Percentiles rank a stretch among this genome's conserved stretches.
These are phyloP conservation scores for Eulithis testata DNA, from an alignment of 2,888 invertebrate genomes.

Conservation along the genomic window DNA sequence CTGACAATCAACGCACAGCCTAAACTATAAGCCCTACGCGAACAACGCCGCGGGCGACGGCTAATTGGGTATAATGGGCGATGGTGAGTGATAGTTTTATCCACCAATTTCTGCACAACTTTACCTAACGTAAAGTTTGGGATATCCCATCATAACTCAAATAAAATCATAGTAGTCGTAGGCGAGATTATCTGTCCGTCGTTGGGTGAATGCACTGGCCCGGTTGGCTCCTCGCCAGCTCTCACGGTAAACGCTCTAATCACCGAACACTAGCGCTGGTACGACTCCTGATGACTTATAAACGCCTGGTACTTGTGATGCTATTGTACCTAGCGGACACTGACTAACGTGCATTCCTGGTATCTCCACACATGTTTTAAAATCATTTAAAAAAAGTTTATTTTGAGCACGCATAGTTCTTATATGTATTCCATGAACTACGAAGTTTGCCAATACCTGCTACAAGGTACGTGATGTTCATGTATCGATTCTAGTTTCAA, in stretches of 20 bases:
- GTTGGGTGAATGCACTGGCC: slow-evolving; percentile 81
- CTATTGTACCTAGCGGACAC: slow-evolving; percentile 55
- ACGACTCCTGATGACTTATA: slow-evolving; percentile 74
- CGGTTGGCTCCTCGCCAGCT: slow-evolving; percentile 78
- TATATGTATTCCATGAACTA: slow-evolving; percentile 18
- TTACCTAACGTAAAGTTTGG: slow-evolving; percentile 47
- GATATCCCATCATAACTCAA: slow-evolving; percentile 57
- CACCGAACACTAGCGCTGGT: slow-evolving; percentile 72
- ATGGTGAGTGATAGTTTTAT: too few species aligned
- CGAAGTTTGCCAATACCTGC: slow-evolving; percentile 20
- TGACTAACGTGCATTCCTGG: slow-evolving; percentile 42
- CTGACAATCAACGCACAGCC: too few species aligned
- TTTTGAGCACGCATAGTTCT: slow-evolving; percentile 17
- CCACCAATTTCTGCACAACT: too few species aligned
- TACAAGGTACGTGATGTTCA: slow-evolving; percentile 13
- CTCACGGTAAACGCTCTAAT: slow-evolving; percentile 81
- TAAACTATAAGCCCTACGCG: too few species aligned
- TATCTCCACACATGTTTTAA: background rate
- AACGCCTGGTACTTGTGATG: slow-evolving; percentile 73
- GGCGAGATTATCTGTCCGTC: slow-evolving; percentile 64
- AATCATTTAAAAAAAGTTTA: too few species aligned
- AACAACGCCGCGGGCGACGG: too few species aligned
- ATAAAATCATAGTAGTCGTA: slow-evolving; percentile 69
- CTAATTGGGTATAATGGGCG: too few species aligned
- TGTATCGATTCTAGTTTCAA: slow-evolving; percentile 12